These are phyloP conservation scores for Poecile montanus DNA, from an alignment of 2,797 vertebrate species.

Conservation along the genomic window DNA sequence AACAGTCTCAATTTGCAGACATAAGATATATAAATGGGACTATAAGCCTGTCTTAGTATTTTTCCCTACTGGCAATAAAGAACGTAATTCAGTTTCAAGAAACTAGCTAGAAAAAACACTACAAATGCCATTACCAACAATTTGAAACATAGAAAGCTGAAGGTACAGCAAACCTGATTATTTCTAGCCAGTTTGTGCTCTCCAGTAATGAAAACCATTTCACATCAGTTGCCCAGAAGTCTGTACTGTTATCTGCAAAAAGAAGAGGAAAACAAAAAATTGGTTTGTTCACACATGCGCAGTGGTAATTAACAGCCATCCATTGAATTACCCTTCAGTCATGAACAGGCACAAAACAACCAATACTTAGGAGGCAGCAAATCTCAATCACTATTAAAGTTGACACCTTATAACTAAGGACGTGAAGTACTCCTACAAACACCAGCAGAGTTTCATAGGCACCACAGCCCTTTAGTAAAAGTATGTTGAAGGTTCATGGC, in stretches of 20 bases:
- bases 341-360: neutral
- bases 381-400: neutral
- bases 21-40: neutral
- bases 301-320: neutral
- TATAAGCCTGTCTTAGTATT: neutral
- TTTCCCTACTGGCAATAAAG: neutral
- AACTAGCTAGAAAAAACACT: neutral
- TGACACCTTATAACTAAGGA: neutral
- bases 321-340: neutral
- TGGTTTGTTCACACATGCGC: neutral
- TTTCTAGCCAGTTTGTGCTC: conserved; percentile 87
- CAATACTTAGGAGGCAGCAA: neutral
- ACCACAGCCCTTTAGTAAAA: neutral
- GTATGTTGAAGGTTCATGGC: neutral
- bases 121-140: neutral
- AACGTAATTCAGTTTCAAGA: neutral
- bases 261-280: neutral
- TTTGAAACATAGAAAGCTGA: neutral
- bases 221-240: conserved; percentile 89
- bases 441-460: neutral
- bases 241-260: conserved; percentile 82
- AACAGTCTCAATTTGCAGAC: neutral
- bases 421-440: neutral
- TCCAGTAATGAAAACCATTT: conserved; percentile 90
- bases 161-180: conserved; percentile 81